A percentile compares a stretch with the other conserved stretches of the same genome.
Conservation (phyloP, 2,113 vertebrate genomes). For the Saccopteryx leptura region DNA sequence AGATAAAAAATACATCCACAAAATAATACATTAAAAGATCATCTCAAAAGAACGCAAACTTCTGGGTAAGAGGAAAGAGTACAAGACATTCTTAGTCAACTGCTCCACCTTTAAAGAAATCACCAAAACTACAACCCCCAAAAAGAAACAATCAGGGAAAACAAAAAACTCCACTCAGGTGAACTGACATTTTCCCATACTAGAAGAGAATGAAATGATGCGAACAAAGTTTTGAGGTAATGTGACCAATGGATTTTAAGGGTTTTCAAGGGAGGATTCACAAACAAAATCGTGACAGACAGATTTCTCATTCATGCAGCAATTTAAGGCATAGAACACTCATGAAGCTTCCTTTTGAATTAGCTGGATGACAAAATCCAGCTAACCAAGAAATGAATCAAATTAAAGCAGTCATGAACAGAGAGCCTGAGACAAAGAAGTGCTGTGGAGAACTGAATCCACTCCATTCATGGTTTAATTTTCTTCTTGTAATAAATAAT, state of each 20-base stretch:
- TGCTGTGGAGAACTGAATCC: not conserved
- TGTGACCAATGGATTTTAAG: not conserved
- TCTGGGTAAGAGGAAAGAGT: not conserved
- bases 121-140: not conserved
- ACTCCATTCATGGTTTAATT: not conserved
- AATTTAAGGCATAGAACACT: slow-evolving; percentile 1
- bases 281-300: not conserved
- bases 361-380: slow-evolving; percentile 33
- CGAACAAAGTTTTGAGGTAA: not conserved
- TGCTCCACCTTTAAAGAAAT: not conserved
- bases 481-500: not conserved
- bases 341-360: not conserved
- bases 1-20: not conserved
- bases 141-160: not conserved
- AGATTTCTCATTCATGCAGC: not conserved
- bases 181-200: not conserved
- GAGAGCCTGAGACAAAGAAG: not conserved
- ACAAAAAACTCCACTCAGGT: not conserved
- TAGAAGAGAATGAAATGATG: not conserved
- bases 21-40: not conserved
- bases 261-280: not conserved
- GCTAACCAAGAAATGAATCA: slow-evolving; percentile 23
- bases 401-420: slow-evolving; percentile 28
- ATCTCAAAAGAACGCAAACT: slow-evolving; percentile 3
- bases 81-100: not conserved